Evolutionary conservation across 2,113 vertebrate genomes (phyloP), one percentile per base, ranked within the genome.

Genomic region (Tringa solitaria): DNA sequence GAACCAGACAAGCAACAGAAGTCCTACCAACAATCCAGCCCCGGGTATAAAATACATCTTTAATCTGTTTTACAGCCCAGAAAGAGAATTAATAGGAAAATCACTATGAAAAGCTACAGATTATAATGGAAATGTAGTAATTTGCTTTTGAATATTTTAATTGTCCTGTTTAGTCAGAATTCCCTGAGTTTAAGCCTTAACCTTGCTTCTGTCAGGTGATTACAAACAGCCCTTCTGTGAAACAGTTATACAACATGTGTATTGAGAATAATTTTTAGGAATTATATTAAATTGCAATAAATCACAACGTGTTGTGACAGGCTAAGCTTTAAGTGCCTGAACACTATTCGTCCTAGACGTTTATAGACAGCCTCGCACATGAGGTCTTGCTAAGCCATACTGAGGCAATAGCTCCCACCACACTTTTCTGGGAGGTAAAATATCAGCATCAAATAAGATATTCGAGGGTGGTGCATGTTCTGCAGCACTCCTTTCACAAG

Each of bases 241-340:
- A 93, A 82, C n/a, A 64, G 33, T 79, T 84, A 73, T 18, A 56
- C 12, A 87, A 35, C 33, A 17, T 4, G 11, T 32, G 30, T 33
- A 80, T 16, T 26, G 53, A 65, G 61, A 82, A 90, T 23, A 87
- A 69, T 82, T 89, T 96, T 81, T 95, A 97, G 74, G 91, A 89
- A 92, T 73, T 76, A 14, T 23, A 92, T 73, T 76, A 91, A 93
- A 89, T 43, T 41, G 37, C n/a, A 73, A 82, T 73, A 93, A 95
- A 89, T 91, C 90, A 89, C 80, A 79, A 69, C 61, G 83, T 45
- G 50, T 43, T 87, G 73, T 84, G 81, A 89, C 91, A 93, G 74
- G 59, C 61, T 39, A 4, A 33, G 33, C 50, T 30, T 32, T 84
- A 57, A 91, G 74, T n/a, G 45, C 56, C 70, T 68, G 65, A 72